A percentile compares a stretch with the other conserved stretches of the same genome.
phyloP scores from a whole-genome alignment of 2,797 vertebrate genomes.

The Phrynocephalus vlangalii region DNA sequence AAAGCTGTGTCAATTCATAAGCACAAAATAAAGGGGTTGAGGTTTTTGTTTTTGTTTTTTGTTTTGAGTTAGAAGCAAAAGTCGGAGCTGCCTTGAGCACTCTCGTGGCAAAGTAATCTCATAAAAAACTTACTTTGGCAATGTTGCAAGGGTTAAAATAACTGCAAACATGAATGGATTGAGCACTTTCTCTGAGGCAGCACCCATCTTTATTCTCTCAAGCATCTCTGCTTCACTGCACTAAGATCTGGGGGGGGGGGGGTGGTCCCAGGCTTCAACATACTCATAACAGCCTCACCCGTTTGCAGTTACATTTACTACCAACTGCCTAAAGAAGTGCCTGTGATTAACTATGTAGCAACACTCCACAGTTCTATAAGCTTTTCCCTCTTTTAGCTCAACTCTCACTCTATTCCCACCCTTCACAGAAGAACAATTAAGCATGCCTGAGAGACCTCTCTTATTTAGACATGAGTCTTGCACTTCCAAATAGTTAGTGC shows the following conservation, averaged over 20 bases:
- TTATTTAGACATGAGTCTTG: background rate
- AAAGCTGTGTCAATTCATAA: constrained; percentile 67
- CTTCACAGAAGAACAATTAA: background rate
- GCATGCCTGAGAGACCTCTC: constrained; percentile 15
- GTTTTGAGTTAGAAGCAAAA: constrained; percentile 41
- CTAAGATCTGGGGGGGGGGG: background rate
- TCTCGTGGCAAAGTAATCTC: constrained; percentile 31
- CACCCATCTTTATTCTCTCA: constrained; percentile 29
- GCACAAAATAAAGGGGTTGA: constrained; percentile 56
- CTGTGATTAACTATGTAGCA: background rate
- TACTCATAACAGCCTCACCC: background rate
- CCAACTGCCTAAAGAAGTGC: background rate
- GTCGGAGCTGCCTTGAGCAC: constrained; percentile 33
- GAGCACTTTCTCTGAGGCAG: background rate
- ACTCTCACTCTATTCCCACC: background rate
- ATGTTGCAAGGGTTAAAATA: constrained; percentile 10
- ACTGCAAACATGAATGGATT: constrained; percentile 23
- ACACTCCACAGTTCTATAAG: background rate
- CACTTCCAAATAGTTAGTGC: constrained; percentile 10
- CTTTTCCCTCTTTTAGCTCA: background rate
- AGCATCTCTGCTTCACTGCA: constrained; percentile 13
- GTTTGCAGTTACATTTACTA: background rate
- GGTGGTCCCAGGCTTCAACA: constrained; percentile 34
- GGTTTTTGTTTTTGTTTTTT: background rate
- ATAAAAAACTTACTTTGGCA: constrained; percentile 26